phyloP scores from a whole-genome alignment of 2,888 invertebrate genomes.

The Nebria brevicollis region DNA sequence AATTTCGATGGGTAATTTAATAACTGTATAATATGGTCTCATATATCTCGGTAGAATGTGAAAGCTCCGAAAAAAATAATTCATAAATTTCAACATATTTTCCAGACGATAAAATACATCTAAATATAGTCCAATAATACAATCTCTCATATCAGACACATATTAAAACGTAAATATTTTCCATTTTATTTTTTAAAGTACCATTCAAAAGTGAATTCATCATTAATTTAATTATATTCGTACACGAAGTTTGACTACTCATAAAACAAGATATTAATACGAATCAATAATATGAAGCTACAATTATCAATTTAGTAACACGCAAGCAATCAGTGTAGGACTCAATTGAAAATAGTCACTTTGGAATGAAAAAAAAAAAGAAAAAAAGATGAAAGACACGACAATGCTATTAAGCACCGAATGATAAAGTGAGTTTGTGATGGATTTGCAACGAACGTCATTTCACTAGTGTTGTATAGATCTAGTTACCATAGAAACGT shows the following conservation, averaged over 20 bases:
- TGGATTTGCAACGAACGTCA: background rate
- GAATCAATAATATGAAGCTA: background rate
- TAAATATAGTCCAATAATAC: background rate
- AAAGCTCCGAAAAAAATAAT: background rate
- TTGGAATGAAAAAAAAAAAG: background rate
- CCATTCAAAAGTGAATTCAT: background rate
- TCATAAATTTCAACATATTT: background rate
- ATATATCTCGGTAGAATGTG: background rate
- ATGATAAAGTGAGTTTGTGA: background rate
- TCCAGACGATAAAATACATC: background rate
- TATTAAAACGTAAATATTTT: background rate
- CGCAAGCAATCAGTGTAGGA: background rate
- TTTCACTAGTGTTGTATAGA: background rate
- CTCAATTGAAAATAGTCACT: background rate
- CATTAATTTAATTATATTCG: no score
- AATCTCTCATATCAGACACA: background rate
- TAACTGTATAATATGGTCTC: background rate
- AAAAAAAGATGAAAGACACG: conserved; percentile 1
- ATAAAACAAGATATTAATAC: background rate
- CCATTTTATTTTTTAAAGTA: background rate
- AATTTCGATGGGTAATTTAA: background rate
- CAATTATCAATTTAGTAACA: background rate
- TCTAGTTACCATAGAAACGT: background rate
- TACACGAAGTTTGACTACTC: background rate
- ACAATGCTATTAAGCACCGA: background rate